Conservation (phyloP, 2,888 invertebrate genomes). For the Cataglyphis cursor region DNA sequence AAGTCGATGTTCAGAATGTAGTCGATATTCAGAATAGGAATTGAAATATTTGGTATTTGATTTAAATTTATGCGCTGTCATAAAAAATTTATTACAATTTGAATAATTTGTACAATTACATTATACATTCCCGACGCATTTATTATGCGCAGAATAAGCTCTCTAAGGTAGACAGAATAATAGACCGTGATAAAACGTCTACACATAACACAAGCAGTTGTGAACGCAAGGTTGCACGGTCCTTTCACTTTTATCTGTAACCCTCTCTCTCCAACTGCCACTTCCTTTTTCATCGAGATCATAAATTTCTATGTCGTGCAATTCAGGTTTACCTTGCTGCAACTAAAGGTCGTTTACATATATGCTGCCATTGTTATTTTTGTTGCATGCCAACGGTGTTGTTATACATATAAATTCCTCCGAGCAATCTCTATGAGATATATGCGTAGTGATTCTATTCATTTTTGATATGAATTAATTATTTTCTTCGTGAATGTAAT, state of each 20-base stretch:
- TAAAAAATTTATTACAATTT: background rate
- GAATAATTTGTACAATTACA: constrained; percentile 57
- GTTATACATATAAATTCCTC: background rate
- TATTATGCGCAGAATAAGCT: constrained; percentile 55
- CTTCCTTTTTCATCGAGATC: constrained; percentile 74
- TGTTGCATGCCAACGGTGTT: constrained; percentile 36
- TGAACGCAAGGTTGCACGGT: constrained; percentile 83
- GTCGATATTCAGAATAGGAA: background rate
- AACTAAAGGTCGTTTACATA: constrained; percentile 83
- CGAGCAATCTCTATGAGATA: background rate
- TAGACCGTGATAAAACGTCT: constrained; percentile 59
- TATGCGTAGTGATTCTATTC: background rate
- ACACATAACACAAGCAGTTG: constrained; percentile 61
- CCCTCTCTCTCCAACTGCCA: constrained; percentile 33
- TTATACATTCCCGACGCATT: constrained; percentile 63
- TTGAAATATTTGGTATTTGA: background rate
- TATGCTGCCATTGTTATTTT: constrained; percentile 58
- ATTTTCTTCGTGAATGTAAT: background rate
- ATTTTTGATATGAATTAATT: background rate
- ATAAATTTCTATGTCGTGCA: constrained; percentile 81
- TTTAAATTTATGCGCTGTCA: constrained; percentile 5
- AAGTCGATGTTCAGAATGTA: too few species aligned
- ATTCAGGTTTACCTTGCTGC: constrained; percentile 81
- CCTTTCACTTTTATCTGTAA: constrained; percentile 85
- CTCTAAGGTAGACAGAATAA: constrained; percentile 53